Evolutionary conservation across 2,113 vertebrate species (phyloP), one percentile per base, ranked within the genome.

Genomic region (Entelurus aequoreus): DNA sequence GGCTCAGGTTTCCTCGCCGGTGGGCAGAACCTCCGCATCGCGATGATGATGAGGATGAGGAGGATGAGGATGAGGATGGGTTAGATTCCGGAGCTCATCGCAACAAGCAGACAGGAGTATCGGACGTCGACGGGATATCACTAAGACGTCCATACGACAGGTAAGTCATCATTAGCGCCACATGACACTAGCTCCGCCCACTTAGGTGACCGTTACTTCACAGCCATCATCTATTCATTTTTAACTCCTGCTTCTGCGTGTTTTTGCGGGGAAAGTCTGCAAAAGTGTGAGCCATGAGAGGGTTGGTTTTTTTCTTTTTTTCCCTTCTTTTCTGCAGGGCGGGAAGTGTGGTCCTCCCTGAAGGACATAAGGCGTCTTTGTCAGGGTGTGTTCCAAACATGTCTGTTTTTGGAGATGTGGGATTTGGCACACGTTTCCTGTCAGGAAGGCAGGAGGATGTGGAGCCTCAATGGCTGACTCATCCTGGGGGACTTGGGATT

Each of bases 371-470:
- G 40, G 40, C 40, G 8, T 10, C 60, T 40, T 54, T 37, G 54
- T 57, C n/a, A 14, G 86, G 80, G 84, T 82, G 86, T 80, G 75
- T 82, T 84, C 70, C 73, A 66, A 72, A 77, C 81, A 76, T 67
- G 75, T 69, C 84, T 86, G 69, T 81, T 81, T 83, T 84, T 54
- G 78, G 80, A 82, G 74, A 78, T 77, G 68, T 77, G 76, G 75
- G 79, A 83, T 83, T 74, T 67, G 55, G 75, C 77, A 61, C 72
- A 67, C 53, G 82, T 88, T 90, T 90, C 89, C 89, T 90, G 84
- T 66, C 79, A 90, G 87, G 88, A 90, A 88, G 83, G 69, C 76
- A 66, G 68, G 55, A 72, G 83, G 88, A 87, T 84, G 70, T 76
- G 78, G 71, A 63, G 58, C 8, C 59, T 81, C 79, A 78, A 65